Conservation (phyloP, 2,113 vertebrate species). For the Triplophysa dalaica region DNA sequence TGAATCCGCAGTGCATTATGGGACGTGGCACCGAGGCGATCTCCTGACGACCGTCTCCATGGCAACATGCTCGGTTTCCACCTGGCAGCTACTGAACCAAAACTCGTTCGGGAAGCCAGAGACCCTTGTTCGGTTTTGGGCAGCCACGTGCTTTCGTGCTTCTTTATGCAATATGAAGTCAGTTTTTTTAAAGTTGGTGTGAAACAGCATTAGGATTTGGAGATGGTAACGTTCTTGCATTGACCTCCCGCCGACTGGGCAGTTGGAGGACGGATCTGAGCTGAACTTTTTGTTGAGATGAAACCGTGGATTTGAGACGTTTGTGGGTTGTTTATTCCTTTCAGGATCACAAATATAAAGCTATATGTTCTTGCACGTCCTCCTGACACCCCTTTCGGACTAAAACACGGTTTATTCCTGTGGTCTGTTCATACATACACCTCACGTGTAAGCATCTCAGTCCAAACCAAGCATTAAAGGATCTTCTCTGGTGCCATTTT, state of each 20-base stretch:
- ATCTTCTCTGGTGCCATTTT: slow-evolving; percentile 51
- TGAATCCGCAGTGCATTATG: slow-evolving; percentile 70
- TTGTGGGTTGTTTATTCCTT: too few relatives aligned
- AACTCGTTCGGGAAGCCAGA: slow-evolving; percentile 30
- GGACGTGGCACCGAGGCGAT: slow-evolving; percentile 60
- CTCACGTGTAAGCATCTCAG: background rate
- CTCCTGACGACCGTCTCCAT: slow-evolving; percentile 44
- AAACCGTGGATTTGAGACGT: too few relatives aligned
- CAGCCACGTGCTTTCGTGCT: background rate
- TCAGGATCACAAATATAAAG: too few relatives aligned
- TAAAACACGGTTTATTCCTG: background rate
- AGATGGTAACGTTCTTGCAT: background rate
- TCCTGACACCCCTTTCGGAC: too few relatives aligned
- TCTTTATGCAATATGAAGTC: background rate
- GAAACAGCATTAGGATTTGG: slow-evolving; percentile 16
- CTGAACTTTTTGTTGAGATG: slow-evolving; percentile 1
- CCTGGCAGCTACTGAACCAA: slow-evolving; percentile 72
- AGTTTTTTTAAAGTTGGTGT: background rate
- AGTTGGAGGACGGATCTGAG: background rate
- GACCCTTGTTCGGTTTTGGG: background rate
- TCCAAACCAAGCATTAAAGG: slow-evolving; percentile 4
- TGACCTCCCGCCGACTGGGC: background rate
- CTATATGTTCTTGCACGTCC: too few relatives aligned
- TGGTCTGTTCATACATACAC: slow-evolving; percentile 1
- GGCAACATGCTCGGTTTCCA: slow-evolving; percentile 57